Evolutionary conservation across 2,113 vertebrate genomes (phyloP).

Genomic region (Grus americana): DNA sequence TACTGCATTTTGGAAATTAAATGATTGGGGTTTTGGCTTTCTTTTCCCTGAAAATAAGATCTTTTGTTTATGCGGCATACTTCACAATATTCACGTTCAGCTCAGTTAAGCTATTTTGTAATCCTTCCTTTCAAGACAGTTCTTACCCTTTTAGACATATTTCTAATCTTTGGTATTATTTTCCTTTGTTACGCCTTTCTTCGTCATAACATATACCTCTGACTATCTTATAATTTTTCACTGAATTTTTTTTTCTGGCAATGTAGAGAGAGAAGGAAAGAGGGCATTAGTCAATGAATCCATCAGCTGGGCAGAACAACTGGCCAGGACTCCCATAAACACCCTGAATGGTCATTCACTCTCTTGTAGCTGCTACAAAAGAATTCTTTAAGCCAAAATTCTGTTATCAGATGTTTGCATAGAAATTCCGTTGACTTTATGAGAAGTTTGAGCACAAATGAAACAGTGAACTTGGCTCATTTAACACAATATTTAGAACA

Average conservation of each 20-base stretch:
- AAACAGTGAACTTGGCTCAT: neutral
- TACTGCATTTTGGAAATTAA: neutral
- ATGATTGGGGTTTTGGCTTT: fast-evolving
- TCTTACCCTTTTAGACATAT: neutral
- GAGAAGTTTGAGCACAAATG: neutral
- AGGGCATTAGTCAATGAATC: neutral
- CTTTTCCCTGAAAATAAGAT: fast-evolving
- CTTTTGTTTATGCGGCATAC: neutral
- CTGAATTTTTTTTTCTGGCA: neutral
- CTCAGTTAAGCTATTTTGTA: neutral
- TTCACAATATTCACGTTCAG: neutral
- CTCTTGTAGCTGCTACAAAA: neutral
- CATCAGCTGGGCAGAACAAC: neutral
- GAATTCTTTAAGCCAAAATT: neutral
- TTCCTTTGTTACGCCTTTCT: neutral
- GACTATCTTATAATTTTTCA: neutral
- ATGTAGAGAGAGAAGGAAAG: neutral
- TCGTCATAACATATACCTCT: neutral
- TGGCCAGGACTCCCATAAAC: neutral
- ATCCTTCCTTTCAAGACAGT: neutral
- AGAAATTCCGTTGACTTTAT: neutral
- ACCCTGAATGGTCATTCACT: neutral
- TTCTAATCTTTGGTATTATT: neutral
- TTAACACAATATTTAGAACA: neutral
- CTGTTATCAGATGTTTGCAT: neutral